These are phyloP conservation scores for Nomada hirtipes DNA, from an alignment of 2,888 invertebrate species.

Conservation along the genomic window DNA sequence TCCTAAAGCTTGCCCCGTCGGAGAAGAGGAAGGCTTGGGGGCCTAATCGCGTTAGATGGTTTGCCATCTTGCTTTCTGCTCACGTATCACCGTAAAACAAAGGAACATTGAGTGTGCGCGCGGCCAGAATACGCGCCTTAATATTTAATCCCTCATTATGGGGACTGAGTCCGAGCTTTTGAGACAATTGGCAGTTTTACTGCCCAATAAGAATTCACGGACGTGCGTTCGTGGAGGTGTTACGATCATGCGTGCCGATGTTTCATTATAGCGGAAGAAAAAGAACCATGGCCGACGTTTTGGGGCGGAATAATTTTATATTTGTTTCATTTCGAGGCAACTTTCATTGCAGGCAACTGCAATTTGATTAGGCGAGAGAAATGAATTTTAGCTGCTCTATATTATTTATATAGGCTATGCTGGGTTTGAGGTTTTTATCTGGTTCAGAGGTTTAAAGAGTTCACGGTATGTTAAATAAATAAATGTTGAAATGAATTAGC, in stretches of 20 bases:
- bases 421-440: no score
- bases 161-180: conserved; percentile 80
- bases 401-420: no score
- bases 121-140: conserved; percentile 78
- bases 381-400: neutral
- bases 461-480: no score
- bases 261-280: neutral
- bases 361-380: neutral
- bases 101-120: conserved; percentile 79
- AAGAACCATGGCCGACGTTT: conserved; percentile 4
- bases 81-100: conserved; percentile 84
- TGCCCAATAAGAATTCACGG: conserved; percentile 75
- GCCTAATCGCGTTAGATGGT: conserved; percentile 79
- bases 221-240: conserved; percentile 30
- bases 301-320: neutral
- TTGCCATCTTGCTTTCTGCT: conserved; percentile 83
- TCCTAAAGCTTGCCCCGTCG: conserved; percentile 50
- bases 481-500: no score
- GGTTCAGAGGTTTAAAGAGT: no score
- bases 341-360: neutral
- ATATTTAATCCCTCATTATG: conserved; percentile 84
- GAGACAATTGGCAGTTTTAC: conserved; percentile 83
- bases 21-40: conserved; percentile 62
- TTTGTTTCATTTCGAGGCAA: neutral
- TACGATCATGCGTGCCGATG: conserved; percentile 61